These are phyloP conservation scores for Amiota mariae DNA, from an alignment of 2,888 invertebrate species.

Conservation along the genomic window DNA sequence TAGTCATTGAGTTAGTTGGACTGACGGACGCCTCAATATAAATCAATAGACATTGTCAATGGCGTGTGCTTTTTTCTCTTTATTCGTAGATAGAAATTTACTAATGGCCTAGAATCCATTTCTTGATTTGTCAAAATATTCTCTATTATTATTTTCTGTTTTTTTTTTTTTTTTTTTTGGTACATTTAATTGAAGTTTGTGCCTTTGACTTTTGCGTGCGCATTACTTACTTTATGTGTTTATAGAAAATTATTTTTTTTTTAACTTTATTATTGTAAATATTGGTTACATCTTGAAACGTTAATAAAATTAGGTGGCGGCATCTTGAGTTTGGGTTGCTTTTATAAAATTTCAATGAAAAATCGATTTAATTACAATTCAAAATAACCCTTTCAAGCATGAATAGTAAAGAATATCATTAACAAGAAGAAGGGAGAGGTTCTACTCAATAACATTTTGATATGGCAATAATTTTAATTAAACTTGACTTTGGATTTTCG, in stretches of 20 bases:
- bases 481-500: neutral
- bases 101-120: neutral
- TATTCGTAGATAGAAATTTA: neutral
- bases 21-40: neutral
- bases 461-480: slow-evolving; percentile 2
- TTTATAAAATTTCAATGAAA: neutral
- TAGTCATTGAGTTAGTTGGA: too few relatives aligned
- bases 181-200: neutral
- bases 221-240: neutral
- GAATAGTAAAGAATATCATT: neutral
- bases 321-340: too few relatives aligned
- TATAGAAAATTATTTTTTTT: neutral
- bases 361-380: neutral
- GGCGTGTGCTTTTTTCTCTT: slow-evolving; percentile 1
- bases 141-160: neutral
- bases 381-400: neutral
- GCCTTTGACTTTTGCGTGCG: slow-evolving; percentile 12
- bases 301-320: too few relatives aligned
- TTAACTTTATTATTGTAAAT: too few relatives aligned
- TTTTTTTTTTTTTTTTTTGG: neutral
- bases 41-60: neutral
- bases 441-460: neutral
- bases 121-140: neutral
- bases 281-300: too few relatives aligned
- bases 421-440: neutral